Conservation (phyloP, 2,113 vertebrate genomes). For the Muscicapa adusta region DNA sequence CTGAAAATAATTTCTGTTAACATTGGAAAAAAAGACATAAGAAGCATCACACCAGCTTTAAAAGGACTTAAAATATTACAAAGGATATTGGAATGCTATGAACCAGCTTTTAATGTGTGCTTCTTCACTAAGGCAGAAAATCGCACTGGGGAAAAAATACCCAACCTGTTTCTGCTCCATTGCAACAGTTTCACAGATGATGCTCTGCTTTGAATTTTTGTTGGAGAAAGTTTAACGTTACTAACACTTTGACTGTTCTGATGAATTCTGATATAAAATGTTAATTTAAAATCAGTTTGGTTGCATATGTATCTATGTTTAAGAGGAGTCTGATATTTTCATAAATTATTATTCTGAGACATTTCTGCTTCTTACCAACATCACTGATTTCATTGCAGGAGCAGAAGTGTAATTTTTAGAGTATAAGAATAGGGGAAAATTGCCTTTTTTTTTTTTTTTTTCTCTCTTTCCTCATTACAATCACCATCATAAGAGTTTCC, state of each 20-base stretch:
- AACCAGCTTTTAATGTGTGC: slow-evolving; percentile 35
- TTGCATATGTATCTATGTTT: neutral
- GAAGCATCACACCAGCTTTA: slow-evolving; percentile 1
- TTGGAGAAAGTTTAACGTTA: neutral
- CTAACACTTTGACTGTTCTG: neutral
- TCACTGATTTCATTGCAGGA: neutral
- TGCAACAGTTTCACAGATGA: slow-evolving; percentile 38
- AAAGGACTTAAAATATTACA: slow-evolving; percentile 30
- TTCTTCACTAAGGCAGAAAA: slow-evolving; percentile 61
- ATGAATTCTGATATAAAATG: neutral
- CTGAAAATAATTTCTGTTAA: slow-evolving; percentile 36
- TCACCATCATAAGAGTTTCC: neutral
- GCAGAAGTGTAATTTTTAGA: neutral
- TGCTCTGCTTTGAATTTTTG: slow-evolving; percentile 12
- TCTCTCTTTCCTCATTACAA: neutral
- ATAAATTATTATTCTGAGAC: neutral
- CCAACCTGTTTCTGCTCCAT: slow-evolving; percentile 26
- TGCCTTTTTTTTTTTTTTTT: neutral
- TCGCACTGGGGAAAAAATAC: slow-evolving; percentile 32
- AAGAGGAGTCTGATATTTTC: neutral
- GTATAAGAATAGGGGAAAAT: slow-evolving; percentile 16
- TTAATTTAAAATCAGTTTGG: slow-evolving; percentile 3
- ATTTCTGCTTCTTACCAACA: neutral
- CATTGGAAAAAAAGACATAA: neutral
- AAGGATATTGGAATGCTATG: neutral